Conservation (phyloP, 2,888 invertebrate genomes). For the Ectropis crepuscularia region DNA sequence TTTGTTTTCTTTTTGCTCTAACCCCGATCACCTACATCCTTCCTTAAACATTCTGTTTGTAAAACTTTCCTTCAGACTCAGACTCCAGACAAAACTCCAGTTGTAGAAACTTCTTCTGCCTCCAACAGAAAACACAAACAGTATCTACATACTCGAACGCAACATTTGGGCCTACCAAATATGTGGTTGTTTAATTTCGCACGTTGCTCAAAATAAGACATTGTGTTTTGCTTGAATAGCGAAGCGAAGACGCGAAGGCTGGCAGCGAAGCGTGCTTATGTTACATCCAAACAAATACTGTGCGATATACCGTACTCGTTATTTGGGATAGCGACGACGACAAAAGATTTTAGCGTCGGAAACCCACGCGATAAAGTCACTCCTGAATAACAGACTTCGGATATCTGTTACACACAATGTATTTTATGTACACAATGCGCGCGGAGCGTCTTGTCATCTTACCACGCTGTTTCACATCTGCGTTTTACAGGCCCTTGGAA, state of each 20-base stretch:
- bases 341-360: constrained; percentile 26
- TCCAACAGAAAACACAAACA: background rate
- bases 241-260: constrained; percentile 40
- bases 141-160: constrained; percentile 15
- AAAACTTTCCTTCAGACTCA: too few relatives aligned
- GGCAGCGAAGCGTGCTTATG: constrained; percentile 36
- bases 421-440: constrained; percentile 7
- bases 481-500: too few relatives aligned
- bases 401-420: constrained; percentile 14
- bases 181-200: constrained; percentile 47
- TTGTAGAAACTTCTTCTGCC: too few relatives aligned
- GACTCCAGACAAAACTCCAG: too few relatives aligned
- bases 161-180: constrained; percentile 29
- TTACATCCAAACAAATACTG: constrained; percentile 51
- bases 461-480: background rate
- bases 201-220: constrained; percentile 54
- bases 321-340: constrained; percentile 23
- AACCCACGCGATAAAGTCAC: constrained; percentile 24
- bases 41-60: too few relatives aligned
- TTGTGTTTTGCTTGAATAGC: constrained; percentile 56
- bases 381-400: constrained; percentile 18
- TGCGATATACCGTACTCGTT: constrained; percentile 37
- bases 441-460: too few relatives aligned
- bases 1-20: too few relatives aligned
- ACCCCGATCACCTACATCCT: too few relatives aligned